phyloP scores from a whole-genome alignment of 2,113 vertebrate species.

The Cottus gobio region DNA sequence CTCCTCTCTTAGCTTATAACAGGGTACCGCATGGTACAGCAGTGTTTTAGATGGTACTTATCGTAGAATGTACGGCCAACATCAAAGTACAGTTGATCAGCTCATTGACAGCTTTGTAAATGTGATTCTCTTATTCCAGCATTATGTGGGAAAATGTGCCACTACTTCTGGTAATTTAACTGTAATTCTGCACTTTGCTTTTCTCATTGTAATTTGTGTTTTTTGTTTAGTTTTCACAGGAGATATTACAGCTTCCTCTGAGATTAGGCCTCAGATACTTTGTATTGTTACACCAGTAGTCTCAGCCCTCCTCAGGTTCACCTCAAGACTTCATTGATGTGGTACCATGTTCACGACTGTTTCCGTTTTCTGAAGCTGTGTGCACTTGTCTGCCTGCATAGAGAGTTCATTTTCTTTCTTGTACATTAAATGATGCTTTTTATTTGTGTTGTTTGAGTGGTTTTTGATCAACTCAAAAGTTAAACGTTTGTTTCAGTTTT shows the following conservation, averaged over 20 bases:
- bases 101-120: slow-evolving; percentile 53
- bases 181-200: slow-evolving; percentile 68
- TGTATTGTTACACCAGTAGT: slow-evolving; percentile 33
- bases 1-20: slow-evolving; percentile 38
- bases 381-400: slow-evolving; percentile 49
- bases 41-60: slow-evolving; percentile 49
- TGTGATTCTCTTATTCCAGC: slow-evolving; percentile 55
- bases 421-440: slow-evolving; percentile 74
- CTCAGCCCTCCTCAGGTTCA: slow-evolving; percentile 36
- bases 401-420: slow-evolving; percentile 48
- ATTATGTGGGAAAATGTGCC: slow-evolving; percentile 50
- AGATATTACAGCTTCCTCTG: slow-evolving; percentile 39
- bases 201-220: slow-evolving; percentile 24
- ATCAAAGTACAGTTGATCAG: slow-evolving; percentile 35
- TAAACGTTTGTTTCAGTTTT: background rate
- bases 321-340: slow-evolving; percentile 51
- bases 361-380: slow-evolving; percentile 51
- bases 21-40: slow-evolving; percentile 28
- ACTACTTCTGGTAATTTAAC: slow-evolving; percentile 66
- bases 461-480: slow-evolving; percentile 8
- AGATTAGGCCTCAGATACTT: slow-evolving; percentile 32
- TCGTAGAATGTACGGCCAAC: slow-evolving; percentile 39
- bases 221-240: background rate
- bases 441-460: slow-evolving; percentile 36
- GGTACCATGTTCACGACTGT: slow-evolving; percentile 45